Evolutionary conservation across 2,888 invertebrate genomes (phyloP).

Genomic region (Trilocha varians): DNA sequence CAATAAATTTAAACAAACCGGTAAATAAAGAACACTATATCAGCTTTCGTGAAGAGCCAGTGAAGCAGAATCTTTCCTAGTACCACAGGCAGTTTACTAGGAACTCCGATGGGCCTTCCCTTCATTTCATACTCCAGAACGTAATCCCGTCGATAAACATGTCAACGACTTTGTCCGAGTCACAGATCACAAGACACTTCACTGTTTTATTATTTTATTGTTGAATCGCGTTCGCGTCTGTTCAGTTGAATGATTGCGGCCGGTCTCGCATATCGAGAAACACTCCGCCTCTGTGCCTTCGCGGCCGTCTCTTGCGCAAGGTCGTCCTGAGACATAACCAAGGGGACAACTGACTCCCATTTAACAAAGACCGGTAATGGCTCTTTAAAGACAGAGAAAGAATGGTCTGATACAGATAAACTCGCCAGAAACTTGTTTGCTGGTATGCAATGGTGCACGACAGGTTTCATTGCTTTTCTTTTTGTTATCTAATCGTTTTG

Average conservation of each 20-base stretch:
- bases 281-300: slow-evolving; percentile 15
- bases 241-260: slow-evolving; percentile 24
- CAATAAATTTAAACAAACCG: slow-evolving; percentile 60
- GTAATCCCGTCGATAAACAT: slow-evolving; percentile 17
- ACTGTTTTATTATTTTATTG: slow-evolving; percentile 1
- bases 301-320: slow-evolving; percentile 42
- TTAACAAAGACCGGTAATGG: slow-evolving; percentile 39
- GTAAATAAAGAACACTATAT: slow-evolving; percentile 75
- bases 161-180: slow-evolving; percentile 17
- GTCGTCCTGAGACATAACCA: slow-evolving; percentile 16
- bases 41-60: slow-evolving; percentile 77
- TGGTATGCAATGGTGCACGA: background rate
- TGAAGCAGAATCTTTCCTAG: slow-evolving; percentile 73
- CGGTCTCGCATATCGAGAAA: slow-evolving; percentile 13
- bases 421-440: background rate
- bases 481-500: slow-evolving; percentile 1
- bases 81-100: slow-evolving; percentile 50
- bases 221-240: slow-evolving; percentile 25
- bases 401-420: slow-evolving; percentile 3
- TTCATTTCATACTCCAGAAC: slow-evolving; percentile 48
- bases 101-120: slow-evolving; percentile 35
- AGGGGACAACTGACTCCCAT: slow-evolving; percentile 35
- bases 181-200: slow-evolving; percentile 17
- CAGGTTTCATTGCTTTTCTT: background rate
- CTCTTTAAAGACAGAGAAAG: slow-evolving; percentile 25